These are phyloP conservation scores for Diadophis punctatus DNA, from an alignment of 2,113 vertebrate species.

Conservation along the genomic window DNA sequence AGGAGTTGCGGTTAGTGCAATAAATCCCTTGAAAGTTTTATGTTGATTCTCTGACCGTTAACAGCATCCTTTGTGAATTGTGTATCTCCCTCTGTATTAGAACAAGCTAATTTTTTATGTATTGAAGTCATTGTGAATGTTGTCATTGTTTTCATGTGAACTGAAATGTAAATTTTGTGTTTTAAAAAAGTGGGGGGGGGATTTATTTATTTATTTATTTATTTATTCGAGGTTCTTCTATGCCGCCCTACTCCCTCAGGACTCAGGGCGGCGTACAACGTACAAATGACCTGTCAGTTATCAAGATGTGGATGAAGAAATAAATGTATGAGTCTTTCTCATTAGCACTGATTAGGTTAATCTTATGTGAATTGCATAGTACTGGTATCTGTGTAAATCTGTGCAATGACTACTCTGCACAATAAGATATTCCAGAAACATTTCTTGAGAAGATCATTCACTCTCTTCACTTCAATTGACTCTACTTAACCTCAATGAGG, in stretches of 20 bases:
- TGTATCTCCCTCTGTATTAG: not conserved
- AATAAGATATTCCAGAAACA: not conserved
- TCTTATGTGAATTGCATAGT: not conserved
- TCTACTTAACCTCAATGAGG: not conserved
- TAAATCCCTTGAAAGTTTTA: not conserved
- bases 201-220: too few species aligned
- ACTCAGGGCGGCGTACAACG: too few species aligned
- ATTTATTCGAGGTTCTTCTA: too few species aligned
- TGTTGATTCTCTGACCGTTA: not conserved
- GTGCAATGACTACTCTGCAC: not conserved
- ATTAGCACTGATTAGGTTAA: not conserved
- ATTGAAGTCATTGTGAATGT: not conserved
- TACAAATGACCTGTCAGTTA: not conserved
- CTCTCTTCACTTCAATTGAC: rapidly evolving
- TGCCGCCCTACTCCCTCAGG: too few species aligned
- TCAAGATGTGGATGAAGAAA: not conserved
- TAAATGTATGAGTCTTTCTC: not conserved
- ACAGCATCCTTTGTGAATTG: not conserved
- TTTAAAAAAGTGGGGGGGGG: not conserved
- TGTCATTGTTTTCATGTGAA: not conserved
- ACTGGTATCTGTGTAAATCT: not conserved
- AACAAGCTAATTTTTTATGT: not conserved
- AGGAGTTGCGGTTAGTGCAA: not conserved
- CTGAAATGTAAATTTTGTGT: not conserved
- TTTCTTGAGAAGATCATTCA: not conserved